Conservation (phyloP, 2,113 vertebrate species). For the Corythaeola cristata region DNA sequence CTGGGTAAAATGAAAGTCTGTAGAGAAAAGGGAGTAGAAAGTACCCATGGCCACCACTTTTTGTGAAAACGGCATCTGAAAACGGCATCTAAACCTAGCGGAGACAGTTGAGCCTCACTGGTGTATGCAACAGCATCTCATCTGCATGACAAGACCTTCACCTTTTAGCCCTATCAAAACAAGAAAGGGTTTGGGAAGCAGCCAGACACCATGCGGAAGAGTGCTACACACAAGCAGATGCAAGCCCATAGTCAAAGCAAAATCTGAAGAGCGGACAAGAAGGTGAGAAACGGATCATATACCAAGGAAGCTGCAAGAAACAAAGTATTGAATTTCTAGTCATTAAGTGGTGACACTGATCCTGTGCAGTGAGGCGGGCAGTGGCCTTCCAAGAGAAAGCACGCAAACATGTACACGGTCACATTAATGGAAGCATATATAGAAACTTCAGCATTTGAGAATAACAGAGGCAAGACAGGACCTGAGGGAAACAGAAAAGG, state of each 20-base stretch:
- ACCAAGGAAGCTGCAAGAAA: not conserved
- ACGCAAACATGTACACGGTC: fast-evolving
- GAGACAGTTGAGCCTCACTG: not conserved
- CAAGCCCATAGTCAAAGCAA: not conserved
- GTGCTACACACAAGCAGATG: not conserved
- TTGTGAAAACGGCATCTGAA: not conserved
- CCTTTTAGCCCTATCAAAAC: not conserved
- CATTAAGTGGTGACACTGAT: not conserved
- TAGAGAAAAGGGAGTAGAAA: not conserved
- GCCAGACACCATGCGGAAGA: not conserved
- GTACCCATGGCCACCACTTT: not conserved
- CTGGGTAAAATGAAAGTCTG: not conserved
- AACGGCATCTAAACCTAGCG: not conserved
- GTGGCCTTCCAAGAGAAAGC: not conserved
- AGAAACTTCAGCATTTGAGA: not conserved
- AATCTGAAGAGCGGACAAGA: not conserved
- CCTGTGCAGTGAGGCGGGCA: not conserved
- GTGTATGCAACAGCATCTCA: not conserved
- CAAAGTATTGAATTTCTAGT: not conserved
- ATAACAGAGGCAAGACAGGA: not conserved
- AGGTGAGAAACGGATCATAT: not conserved
- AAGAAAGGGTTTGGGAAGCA: not conserved
- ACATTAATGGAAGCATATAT: not conserved
- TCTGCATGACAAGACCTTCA: not conserved
- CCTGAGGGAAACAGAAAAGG: not conserved